phyloP scores from a whole-genome alignment of 2,888 invertebrate genomes.

The Tenthredo livida region DNA sequence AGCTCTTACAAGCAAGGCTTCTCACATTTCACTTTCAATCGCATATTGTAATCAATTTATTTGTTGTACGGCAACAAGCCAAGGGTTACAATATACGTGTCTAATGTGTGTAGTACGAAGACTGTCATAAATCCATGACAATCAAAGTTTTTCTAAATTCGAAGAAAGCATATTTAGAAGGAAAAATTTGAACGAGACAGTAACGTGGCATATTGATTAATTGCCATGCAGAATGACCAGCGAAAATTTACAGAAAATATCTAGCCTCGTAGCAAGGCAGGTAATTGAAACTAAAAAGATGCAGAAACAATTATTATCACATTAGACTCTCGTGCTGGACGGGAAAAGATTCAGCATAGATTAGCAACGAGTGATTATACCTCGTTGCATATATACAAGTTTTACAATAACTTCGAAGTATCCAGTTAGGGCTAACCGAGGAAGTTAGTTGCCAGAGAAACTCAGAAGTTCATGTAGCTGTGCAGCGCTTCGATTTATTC shows the following conservation, averaged over 20 bases:
- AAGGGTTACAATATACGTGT: neutral
- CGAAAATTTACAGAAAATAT: neutral
- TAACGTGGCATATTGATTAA: neutral
- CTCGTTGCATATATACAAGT: neutral
- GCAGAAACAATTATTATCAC: conserved; percentile 37
- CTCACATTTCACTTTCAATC: conserved; percentile 42
- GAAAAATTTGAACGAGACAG: neutral
- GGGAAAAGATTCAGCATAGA: neutral
- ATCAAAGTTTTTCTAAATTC: neutral
- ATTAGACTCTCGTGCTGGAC: conserved; percentile 2
- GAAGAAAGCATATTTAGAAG: neutral
- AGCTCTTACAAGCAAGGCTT: neutral
- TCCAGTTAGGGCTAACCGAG: neutral
- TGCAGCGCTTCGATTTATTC: conserved; percentile 34
- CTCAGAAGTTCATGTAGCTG: conserved; percentile 3
- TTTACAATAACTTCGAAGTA: neutral
- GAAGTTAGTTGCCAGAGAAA: neutral
- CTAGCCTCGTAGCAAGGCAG: neutral
- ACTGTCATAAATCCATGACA: neutral
- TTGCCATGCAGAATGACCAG: neutral
- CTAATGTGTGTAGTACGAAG: neutral
- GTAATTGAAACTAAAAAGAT: conserved; percentile 42
- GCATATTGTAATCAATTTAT: conserved; percentile 28
- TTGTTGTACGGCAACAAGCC: neutral
- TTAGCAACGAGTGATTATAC: conserved; percentile 32